Evolutionary conservation across 2,888 invertebrate species (phyloP).

Genomic region (Aricia artaxerxes): DNA sequence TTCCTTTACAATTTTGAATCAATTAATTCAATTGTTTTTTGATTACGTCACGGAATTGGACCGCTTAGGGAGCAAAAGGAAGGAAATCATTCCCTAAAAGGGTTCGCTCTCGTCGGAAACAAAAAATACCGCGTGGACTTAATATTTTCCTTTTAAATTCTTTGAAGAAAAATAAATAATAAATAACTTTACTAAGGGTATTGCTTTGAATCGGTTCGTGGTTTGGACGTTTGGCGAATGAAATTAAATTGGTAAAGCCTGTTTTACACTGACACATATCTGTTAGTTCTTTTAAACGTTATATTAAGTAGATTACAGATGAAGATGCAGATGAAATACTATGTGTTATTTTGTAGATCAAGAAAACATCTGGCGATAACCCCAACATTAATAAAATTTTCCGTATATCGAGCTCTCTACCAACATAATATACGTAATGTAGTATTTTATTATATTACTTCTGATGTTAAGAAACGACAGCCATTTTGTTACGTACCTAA

Average conservation of each 20-base stretch:
- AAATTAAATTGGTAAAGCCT: neutral
- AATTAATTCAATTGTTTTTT: constrained; percentile 33
- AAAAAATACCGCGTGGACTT: constrained; percentile 16
- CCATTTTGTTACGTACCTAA: neutral
- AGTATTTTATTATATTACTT: no score
- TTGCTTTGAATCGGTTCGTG: constrained; percentile 20
- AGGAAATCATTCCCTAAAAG: constrained; percentile 32
- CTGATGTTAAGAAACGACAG: neutral
- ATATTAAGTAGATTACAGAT: neutral
- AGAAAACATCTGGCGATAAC: no score
- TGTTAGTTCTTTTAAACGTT: neutral
- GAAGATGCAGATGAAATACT: no score
- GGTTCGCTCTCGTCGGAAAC: constrained; percentile 24
- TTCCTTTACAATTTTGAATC: constrained; percentile 25
- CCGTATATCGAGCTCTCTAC: no score
- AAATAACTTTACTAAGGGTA: neutral
- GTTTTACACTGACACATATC: neutral
- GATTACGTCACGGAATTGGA: constrained; percentile 30
- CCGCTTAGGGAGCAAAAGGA: constrained; percentile 24
- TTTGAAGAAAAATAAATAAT: constrained; percentile 21
- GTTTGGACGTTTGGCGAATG: neutral
- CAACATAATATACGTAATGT: no score
- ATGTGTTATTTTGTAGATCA: no score
- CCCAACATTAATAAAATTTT: no score
- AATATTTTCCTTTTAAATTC: constrained; percentile 22